Base-by-base conservation (phyloP, 1,140 invertebrate species). In the Ctenoplectra terminalis region DNA sequence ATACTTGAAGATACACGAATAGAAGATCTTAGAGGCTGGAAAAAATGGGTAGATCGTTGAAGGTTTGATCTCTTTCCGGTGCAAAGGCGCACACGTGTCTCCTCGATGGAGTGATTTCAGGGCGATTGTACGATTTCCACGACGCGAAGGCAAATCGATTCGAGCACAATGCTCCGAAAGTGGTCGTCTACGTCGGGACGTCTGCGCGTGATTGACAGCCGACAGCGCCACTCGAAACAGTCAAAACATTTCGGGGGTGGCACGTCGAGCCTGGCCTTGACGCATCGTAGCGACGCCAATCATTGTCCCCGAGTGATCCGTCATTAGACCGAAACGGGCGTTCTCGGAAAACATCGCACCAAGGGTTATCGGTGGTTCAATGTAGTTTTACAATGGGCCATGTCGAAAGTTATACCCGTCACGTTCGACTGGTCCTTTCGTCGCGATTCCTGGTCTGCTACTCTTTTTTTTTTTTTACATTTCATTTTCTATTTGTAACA, bases 211-310 rank as follows among this genome's bases (percentile, higher is more conserved):
- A 90, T 89, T 88, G 89, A 90, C 89, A 81, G 75, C 70, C 83
- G 88, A 90, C 88, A 84, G 78, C 73, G 52, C 78, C 87, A 89
- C 89, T 90, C 89, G 89, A 89, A 90, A 90, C 88, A 90, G 88
- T 90, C 89, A 90, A 90, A 90, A 90, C 88, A 89, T 89, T 89
- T 87, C 84, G 84, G 81, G n/a, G 82, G 60, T 56, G 73, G 69
- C 79, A 64, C 73, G 78, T 56, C 81, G 66, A 69, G 75, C 75
- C 88, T 90, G 88, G 86, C 88, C 88, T 90, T 90, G 88, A 90
- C 88, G 88, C 88, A 80, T 89, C 87, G 70, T 73, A 88, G 83
- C 79, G 71, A 81, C 63, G 85, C 85, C 85, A 88, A 88, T 89
- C 87, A 88, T 84, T 77, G 72, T 82, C 37, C 66, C 75, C 60